Base-by-base conservation (phyloP, 2,888 invertebrate species). In the Amphipyra tragopoginis region DNA sequence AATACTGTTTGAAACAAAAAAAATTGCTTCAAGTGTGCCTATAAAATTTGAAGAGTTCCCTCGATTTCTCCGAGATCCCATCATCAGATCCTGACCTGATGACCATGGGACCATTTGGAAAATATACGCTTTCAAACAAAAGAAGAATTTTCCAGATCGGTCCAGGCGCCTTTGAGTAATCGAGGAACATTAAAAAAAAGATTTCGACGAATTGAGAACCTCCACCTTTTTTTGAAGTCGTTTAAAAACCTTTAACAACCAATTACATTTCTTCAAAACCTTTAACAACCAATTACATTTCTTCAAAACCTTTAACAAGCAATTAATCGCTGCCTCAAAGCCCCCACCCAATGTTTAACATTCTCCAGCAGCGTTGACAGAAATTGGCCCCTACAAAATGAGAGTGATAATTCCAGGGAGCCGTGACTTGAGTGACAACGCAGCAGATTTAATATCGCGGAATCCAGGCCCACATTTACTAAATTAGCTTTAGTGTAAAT, bases 341-440 rank as follows among this genome's bases (percentile, higher is more conserved):
- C 73, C 87, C 71, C 67, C 15, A 79, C 74, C 48, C 44, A 38
- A 60, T 75, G 74, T 80, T 84, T 84, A 81, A 81, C 83, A 88
- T 88, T 88, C 86, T 62, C 76, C 58, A 63, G 69, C 55, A 81
- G 82, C 84, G 81, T 75, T 85, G 85, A 86, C 87, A 86, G 86
- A 89, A 89, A 91, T 90, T 90, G 89, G 85, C 81, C 81, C 73
- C 81, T 73, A 77, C 85, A 81, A 89, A 89, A 90, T 88, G 86
- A 84, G 86, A 85, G 87, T 86, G 89, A 90, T 90, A 90, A 90
- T 90, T 88, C 81, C 70, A 78, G 80, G 70, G 66, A 67, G 57
- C 58, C 90, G 90, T 90, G 90, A 87, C 87, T 79, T 65, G 88
- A 70, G 67, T 80, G 77, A 76, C 78, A 85, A 84, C 66, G 26